A percentile compares a stretch with the other conserved stretches of the same genome.
Conservation (phyloP, 1,140 invertebrate genomes). For the Atta cephalotes region DNA sequence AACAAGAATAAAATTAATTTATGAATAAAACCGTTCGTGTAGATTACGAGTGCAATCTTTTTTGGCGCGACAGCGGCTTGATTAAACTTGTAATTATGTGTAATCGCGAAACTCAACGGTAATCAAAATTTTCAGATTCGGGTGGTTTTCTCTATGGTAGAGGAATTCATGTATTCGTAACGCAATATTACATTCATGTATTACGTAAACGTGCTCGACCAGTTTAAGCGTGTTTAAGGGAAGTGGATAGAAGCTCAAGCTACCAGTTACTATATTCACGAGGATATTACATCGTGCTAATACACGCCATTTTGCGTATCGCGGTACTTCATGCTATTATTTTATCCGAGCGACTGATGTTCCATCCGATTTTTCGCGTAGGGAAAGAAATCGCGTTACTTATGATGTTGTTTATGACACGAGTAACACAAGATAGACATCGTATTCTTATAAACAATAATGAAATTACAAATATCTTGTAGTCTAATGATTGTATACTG, state of each 20-base stretch:
- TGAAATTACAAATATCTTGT: not conserved
- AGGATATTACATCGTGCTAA: slow-evolving; percentile 35
- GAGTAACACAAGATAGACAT: not conserved
- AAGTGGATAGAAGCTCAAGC: slow-evolving; percentile 31
- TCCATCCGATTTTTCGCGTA: slow-evolving; percentile 19
- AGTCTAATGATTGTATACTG: not conserved
- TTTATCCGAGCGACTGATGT: not conserved
- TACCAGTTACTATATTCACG: slow-evolving; percentile 14
- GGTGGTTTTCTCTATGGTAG: not conserved
- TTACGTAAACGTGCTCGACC: slow-evolving; percentile 48
- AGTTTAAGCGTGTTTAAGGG: slow-evolving; percentile 48
- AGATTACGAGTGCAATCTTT: slow-evolving; percentile 1
- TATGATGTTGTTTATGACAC: not conserved
- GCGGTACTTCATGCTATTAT: slow-evolving; percentile 24
- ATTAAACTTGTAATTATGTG: slow-evolving; percentile 24
- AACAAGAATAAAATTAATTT: not conserved
- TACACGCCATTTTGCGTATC: slow-evolving; percentile 11
- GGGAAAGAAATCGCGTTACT: not conserved
- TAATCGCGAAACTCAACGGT: not conserved
- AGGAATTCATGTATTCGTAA: slow-evolving; percentile 55
- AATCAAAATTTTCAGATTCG: slow-evolving; percentile 48
- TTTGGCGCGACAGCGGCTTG: not conserved
- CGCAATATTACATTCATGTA: slow-evolving; percentile 51
- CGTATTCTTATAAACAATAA: not conserved
- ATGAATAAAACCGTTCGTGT: not conserved